Base-by-base conservation (phyloP, 2,797 vertebrate species). In the Malurus leucopterus region DNA sequence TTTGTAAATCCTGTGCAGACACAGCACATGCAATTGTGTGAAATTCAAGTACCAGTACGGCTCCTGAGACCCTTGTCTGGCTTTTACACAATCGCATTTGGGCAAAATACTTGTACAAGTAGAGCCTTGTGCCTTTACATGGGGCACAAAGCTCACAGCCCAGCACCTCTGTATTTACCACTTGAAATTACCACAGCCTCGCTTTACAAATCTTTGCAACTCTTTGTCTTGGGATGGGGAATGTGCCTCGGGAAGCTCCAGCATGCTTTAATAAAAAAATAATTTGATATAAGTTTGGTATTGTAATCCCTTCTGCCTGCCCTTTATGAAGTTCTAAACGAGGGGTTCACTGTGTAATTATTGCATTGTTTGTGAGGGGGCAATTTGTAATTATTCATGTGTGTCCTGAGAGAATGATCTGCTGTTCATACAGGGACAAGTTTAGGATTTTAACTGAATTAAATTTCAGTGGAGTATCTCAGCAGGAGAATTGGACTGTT, bases 71-170 rank as follows among this genome's bases (percentile, higher is more conserved):
- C 18, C 18, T 57, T 24, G 24, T 47, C 41, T 4, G 5, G 20
- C 29, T 84, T 67, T 43, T 64, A 8, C 7, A 43, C 12, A 23
- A 34, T 13, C 47, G 5, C 9, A 4, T 53, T 70, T 69, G 29
- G 55, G 40, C 47, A 22, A 29, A 80, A 29, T 19, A 11, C 16
- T 2, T 27, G 14, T 55, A 9, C 8, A 76, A 53, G 13, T 4
- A 34, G 69, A 72, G 47, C 46, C 67, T 49, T 1, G 4, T 30
- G 57, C 2, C 3, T 47, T 57, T 22, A 7, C 2, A 0, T 2
- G 26, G 1, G 7, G 12, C 38, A 7, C 34, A 40, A 40, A 68
- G 49, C 41, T 88, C 36, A 17, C 38, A 73, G 69, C 73, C 32
- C n/a, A 62, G 36, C 64, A 41, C 5, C 62, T 36, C 70, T 55